Base-by-base conservation (phyloP, 2,888 invertebrate species). In the Drosophila percnosoma region DNA sequence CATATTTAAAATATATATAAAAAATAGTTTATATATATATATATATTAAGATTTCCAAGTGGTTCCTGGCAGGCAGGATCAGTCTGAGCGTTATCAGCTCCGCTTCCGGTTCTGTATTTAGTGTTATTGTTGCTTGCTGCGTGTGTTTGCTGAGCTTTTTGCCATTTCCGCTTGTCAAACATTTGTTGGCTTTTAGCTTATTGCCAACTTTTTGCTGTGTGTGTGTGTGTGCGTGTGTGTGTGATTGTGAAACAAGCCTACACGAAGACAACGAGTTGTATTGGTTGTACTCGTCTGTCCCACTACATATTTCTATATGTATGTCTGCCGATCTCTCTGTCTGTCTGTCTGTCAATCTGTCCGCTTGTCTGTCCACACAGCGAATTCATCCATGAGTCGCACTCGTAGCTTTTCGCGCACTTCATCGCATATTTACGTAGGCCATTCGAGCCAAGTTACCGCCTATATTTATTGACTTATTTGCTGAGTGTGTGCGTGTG, bases 391-490 rank as follows among this genome's bases (percentile, higher is more conserved):
- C 59, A 68, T 80, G 65, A 71, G 48, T 70, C 55, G 64, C 38
- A 74, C 18, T 74, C 66, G 64, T 67, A 73, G 75, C 80, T 87
- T 87, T 84, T 87, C 67, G 75, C 76, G 70, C 82, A 84, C 62
- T 89, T 89, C 81, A 72, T 71, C 84, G 87, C 77, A 80, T 86
- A 85, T 88, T 86, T 87, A 87, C 86, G 86, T 87, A 87, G 86
- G 86, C 86, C 86, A 83, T 86, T 75, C 55, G 72, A 83, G 65
- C 81, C 83, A 83, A 83, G 88, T 88, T 85, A 76, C 90, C 88
- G 90, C 86, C 90, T 83, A 79, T 90, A 88, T 88, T 86, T 90
- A 90, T 87, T 88, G 89, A 88, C 82, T 83, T 89, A 80, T 83
- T 89, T 86, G 88, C 68, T 88, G 62, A 78, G 38, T 38, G 57